phyloP scores from a whole-genome alignment of 2,888 invertebrate genomes.

The Bruchidius siliquastri region DNA sequence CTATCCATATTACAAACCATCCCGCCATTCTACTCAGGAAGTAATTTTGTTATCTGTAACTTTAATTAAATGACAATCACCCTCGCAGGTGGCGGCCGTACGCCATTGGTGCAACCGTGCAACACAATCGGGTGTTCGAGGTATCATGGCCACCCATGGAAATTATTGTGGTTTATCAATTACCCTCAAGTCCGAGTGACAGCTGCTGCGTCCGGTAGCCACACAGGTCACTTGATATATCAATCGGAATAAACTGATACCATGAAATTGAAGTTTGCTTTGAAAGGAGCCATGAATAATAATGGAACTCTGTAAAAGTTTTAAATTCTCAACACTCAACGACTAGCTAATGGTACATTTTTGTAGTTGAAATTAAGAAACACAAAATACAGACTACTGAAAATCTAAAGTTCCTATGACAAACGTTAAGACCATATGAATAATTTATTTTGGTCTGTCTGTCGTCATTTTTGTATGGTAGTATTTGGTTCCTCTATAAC shows the following conservation, averaged over 20 bases:
- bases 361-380: too few relatives aligned
- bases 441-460: too few relatives aligned
- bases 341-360: too few relatives aligned
- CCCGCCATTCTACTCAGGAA: background rate
- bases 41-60: background rate
- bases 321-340: too few relatives aligned
- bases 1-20: background rate
- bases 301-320: too few relatives aligned
- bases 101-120: background rate
- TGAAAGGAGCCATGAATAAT: too few relatives aligned
- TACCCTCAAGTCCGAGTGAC: background rate
- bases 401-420: too few relatives aligned
- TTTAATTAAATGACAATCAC: background rate
- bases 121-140: background rate
- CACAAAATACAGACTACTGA: too few relatives aligned
- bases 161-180: background rate
- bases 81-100: background rate
- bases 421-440: too few relatives aligned
- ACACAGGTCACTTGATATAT: background rate
- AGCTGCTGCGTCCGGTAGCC: background rate
- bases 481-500: too few relatives aligned
- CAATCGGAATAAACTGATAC: background rate
- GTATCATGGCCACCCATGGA: background rate
- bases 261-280: background rate
- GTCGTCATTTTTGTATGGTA: too few relatives aligned